Percentiles rank a stretch among this genome's conserved stretches.
Evolutionary conservation across 2,888 invertebrate genomes (phyloP).

Genomic region (Mechanitis mazaeus): DNA sequence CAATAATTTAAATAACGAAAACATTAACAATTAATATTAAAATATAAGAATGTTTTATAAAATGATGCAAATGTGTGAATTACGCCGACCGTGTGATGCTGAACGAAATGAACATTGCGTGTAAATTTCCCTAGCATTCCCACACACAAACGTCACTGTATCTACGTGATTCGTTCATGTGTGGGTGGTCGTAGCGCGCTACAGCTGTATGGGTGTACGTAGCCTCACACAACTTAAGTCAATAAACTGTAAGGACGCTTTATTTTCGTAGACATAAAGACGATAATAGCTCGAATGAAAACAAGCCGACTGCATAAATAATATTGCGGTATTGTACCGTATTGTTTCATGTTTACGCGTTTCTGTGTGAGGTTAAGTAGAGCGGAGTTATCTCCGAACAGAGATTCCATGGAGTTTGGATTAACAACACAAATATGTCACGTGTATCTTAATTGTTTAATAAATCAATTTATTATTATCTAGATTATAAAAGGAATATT

Average conservation of each 20-base stretch:
- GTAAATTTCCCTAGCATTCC: slow-evolving; percentile 72
- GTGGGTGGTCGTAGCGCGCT: slow-evolving; percentile 34
- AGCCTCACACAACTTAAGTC: slow-evolving; percentile 22
- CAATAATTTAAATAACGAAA: slow-evolving; percentile 9
- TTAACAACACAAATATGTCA: slow-evolving; percentile 44
- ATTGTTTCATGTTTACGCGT: slow-evolving; percentile 75
- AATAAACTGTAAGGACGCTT: slow-evolving; percentile 32
- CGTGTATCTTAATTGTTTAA: too few species aligned
- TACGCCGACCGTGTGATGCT: slow-evolving; percentile 54
- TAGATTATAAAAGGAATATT: too few species aligned
- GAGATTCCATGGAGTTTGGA: slow-evolving; percentile 66
- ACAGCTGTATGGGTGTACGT: slow-evolving; percentile 31
- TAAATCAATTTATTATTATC: background rate
- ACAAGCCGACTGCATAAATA: slow-evolving; percentile 43
- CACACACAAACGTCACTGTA: slow-evolving; percentile 59
- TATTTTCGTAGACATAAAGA: slow-evolving; percentile 38
- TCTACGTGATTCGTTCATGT: slow-evolving; percentile 35
- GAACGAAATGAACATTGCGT: slow-evolving; percentile 61
- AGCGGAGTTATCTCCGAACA: slow-evolving; percentile 75
- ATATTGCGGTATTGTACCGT: slow-evolving; percentile 70
- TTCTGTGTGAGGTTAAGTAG: slow-evolving; percentile 76
- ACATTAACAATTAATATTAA: slow-evolving; percentile 52
- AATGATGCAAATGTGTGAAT: slow-evolving; percentile 69
- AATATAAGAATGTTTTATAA: slow-evolving; percentile 60
- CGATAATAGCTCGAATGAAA: slow-evolving; percentile 28